Evolutionary conservation across 2,113 vertebrate genomes (phyloP).

Genomic region (Plecotus auritus): DNA sequence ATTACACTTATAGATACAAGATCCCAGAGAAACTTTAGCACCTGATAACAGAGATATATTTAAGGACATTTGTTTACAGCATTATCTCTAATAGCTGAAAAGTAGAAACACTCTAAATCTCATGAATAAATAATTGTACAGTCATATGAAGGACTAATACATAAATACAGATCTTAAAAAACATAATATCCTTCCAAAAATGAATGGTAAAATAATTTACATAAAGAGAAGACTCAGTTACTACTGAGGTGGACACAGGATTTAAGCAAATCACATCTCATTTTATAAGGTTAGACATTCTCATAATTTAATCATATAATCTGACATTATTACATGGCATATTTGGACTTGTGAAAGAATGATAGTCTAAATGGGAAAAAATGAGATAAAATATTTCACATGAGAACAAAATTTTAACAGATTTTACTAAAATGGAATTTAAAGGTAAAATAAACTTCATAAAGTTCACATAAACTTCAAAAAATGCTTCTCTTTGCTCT

Average conservation of each 20-base stretch:
- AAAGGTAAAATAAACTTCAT: slow-evolving; percentile 19
- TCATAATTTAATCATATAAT: neutral
- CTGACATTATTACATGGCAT: neutral
- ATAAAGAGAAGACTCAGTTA: neutral
- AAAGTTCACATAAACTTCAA: neutral
- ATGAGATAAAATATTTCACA: neutral
- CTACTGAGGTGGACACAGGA: neutral
- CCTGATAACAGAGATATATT: neutral
- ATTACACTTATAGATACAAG: neutral
- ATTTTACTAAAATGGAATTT: slow-evolving; percentile 22
- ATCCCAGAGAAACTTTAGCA: neutral
- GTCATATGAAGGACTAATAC: neutral
- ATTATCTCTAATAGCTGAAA: neutral
- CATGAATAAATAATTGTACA: neutral
- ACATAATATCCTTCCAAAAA: neutral
- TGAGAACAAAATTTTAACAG: neutral
- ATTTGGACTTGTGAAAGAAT: neutral
- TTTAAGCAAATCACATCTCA: neutral
- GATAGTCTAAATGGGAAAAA: neutral
- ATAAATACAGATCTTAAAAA: neutral
- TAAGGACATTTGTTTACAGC: neutral
- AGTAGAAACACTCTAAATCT: neutral
- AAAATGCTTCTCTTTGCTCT: neutral
- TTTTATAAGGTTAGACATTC: neutral
- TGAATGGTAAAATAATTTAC: neutral